A percentile compares a stretch with the other conserved stretches of the same genome.
Evolutionary conservation across 2,888 invertebrate species (phyloP).

Genomic region (Strigamia crassipes): DNA sequence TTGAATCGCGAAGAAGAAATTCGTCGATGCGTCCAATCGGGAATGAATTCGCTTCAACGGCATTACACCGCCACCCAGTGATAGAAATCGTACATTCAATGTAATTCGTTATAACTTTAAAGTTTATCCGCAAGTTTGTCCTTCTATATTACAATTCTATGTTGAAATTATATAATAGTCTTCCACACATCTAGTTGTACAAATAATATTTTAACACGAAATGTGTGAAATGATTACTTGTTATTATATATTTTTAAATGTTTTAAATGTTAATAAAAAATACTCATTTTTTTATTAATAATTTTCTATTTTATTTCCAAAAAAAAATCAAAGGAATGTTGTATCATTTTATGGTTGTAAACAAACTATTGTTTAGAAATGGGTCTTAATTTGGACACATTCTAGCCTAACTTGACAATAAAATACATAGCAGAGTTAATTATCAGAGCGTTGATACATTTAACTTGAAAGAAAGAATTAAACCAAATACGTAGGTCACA

Average conservation of each 20-base stretch:
- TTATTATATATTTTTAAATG: too few relatives aligned
- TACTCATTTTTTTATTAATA: not conserved
- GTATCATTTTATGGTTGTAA: not conserved
- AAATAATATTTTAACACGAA: too few relatives aligned
- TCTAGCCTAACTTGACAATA: not conserved
- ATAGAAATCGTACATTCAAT: not conserved
- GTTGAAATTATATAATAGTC: not conserved
- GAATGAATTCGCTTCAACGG: constrained; percentile 2
- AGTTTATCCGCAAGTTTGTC: too few relatives aligned
- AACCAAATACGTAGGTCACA: not conserved
- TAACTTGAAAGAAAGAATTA: not conserved
- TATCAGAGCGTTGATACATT: too few relatives aligned
- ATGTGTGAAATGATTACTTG: too few relatives aligned
- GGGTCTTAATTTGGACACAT: not conserved
- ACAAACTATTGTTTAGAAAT: not conserved
- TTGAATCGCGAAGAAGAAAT: constrained; percentile 25
- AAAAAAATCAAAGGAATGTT: constrained; percentile 10
- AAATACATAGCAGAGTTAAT: not conserved
- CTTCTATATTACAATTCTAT: not conserved
- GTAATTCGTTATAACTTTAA: too few relatives aligned
- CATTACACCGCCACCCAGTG: not conserved
- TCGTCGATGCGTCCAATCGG: constrained; percentile 38
- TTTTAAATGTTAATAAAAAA: too few relatives aligned
- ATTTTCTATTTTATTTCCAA: constrained; percentile 10
- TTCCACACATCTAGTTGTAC: not conserved